These are phyloP conservation scores for Mythimna lalbum DNA, from an alignment of 2,888 invertebrate species.

Conservation along the genomic window DNA sequence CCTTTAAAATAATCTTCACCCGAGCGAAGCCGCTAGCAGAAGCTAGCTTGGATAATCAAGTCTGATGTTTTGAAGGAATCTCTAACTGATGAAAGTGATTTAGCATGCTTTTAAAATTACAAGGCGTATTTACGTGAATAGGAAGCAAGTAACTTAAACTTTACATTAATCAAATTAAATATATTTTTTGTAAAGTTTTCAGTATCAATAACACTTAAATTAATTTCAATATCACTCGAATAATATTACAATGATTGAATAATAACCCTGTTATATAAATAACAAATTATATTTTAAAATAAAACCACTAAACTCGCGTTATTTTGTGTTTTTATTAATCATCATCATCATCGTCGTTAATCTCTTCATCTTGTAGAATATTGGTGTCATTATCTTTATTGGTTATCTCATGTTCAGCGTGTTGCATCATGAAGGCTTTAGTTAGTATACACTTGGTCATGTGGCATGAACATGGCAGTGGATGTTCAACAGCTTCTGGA, in stretches of 20 bases:
- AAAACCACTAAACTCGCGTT: conserved; percentile 14
- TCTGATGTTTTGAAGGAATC: too few species aligned
- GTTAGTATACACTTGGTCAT: conserved; percentile 95
- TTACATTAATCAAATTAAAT: not conserved
- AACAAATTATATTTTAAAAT: conserved; percentile 12
- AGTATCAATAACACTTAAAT: not conserved
- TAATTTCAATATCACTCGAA: not conserved
- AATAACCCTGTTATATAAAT: not conserved
- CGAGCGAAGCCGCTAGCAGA: too few species aligned
- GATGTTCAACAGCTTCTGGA: conserved; percentile 93
- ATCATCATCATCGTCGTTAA: conserved; percentile 65
- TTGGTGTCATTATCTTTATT: conserved; percentile 41
- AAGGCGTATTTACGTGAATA: not conserved
- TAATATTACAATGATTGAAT: not conserved
- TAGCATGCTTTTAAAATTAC: not conserved
- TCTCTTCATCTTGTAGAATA: conserved; percentile 72
- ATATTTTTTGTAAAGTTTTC: not conserved
- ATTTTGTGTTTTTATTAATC: conserved; percentile 48
- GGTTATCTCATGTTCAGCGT: conserved; percentile 71
- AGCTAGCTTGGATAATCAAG: too few species aligned
- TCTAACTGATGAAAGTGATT: too few species aligned
- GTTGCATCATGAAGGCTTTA: conserved; percentile 91
- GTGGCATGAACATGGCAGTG: conserved; percentile 94
- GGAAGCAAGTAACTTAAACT: not conserved
- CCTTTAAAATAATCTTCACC: too few species aligned